phyloP scores from a whole-genome alignment of 2,888 invertebrate species.

The Sarcophaga subvicina region DNA sequence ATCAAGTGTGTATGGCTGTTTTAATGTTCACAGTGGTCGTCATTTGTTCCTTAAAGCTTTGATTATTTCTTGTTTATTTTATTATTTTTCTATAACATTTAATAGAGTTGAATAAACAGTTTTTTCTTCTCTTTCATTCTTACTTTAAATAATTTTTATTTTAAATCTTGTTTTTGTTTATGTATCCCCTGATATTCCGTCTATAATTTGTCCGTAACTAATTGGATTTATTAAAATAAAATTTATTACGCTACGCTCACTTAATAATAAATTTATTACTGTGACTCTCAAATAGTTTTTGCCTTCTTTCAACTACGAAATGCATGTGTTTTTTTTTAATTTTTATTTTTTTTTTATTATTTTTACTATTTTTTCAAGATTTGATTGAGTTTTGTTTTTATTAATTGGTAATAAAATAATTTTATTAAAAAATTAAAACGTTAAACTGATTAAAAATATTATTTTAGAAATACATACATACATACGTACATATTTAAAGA shows the following conservation, averaged over 20 bases:
- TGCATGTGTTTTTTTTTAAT: too few relatives aligned
- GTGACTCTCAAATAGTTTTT: slow-evolving; percentile 6
- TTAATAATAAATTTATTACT: slow-evolving; percentile 66
- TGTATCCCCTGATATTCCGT: slow-evolving; percentile 32
- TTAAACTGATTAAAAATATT: too few relatives aligned
- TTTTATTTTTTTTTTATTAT: too few relatives aligned
- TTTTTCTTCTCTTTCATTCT: background rate
- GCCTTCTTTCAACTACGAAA: too few relatives aligned
- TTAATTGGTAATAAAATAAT: slow-evolving; percentile 34
- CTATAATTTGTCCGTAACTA: slow-evolving; percentile 79
- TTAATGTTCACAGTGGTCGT: slow-evolving; percentile 27
- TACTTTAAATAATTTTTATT: too few relatives aligned
- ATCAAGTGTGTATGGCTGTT: slow-evolving; percentile 23
- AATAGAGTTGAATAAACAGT: slow-evolving; percentile 39
- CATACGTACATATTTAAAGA: too few relatives aligned
- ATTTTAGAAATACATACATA: too few relatives aligned
- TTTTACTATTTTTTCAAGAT: background rate
- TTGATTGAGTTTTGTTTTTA: slow-evolving; percentile 36
- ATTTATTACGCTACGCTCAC: slow-evolving; percentile 78
- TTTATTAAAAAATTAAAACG: slow-evolving; percentile 32
- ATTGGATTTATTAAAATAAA: slow-evolving; percentile 79
- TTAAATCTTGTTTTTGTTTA: background rate
- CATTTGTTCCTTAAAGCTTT: slow-evolving; percentile 48
- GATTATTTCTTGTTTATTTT: slow-evolving; percentile 60
- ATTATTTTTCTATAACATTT: slow-evolving; percentile 46